Conservation (phyloP, 2,113 vertebrate genomes). For the Oryzias melastigma region DNA sequence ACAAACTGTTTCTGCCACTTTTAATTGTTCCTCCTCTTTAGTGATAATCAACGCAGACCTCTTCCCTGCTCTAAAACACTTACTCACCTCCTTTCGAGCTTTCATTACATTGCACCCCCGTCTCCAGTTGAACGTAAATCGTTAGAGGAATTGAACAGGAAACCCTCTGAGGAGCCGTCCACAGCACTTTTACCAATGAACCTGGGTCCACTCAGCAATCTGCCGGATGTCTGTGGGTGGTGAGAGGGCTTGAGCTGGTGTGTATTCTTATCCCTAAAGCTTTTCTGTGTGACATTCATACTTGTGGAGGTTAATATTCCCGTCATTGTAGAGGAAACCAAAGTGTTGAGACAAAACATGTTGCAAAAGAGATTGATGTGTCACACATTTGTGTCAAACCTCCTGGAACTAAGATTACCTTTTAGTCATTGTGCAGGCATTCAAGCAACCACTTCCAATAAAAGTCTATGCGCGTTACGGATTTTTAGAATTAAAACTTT, state of each 20-base stretch:
- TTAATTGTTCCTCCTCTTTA: slow-evolving; percentile 1
- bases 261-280: slow-evolving; percentile 1
- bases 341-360: no score
- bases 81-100: slow-evolving; percentile 24
- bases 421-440: no score
- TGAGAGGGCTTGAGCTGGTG: slow-evolving; percentile 2
- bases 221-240: slow-evolving; percentile 18
- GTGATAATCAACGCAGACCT: slow-evolving; percentile 14
- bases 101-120: slow-evolving; percentile 34
- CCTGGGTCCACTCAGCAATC: slow-evolving; percentile 42
- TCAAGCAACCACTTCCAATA: no score
- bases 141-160: slow-evolving; percentile 30
- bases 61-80: slow-evolving; percentile 10
- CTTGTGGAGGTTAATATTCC: not conserved
- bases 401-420: no score
- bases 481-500: no score
- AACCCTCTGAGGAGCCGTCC: slow-evolving; percentile 52
- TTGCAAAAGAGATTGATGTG: no score
- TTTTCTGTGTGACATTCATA: slow-evolving; percentile 5
- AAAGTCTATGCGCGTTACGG: no score
- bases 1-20: slow-evolving; percentile 3
- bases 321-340: no score
- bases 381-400: no score
- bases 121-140: slow-evolving; percentile 36
- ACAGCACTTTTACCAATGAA: slow-evolving; percentile 46